Evolutionary conservation across 2,113 vertebrate species (phyloP), one percentile per base, ranked within the genome.

Genomic region (Rhagologus leucostigma): DNA sequence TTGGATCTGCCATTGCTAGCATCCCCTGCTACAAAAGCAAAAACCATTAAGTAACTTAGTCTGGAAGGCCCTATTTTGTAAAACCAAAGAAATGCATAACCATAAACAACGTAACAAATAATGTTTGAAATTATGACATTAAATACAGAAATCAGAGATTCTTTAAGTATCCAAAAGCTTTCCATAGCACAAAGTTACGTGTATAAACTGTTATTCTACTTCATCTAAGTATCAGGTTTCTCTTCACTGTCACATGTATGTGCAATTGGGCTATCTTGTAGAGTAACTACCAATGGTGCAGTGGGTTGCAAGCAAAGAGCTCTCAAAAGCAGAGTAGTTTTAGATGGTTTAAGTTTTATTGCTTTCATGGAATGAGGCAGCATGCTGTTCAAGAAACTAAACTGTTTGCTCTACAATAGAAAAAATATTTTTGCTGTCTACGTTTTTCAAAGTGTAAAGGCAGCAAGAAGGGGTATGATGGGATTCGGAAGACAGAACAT

Each of bases 401-500:
- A 60, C 6, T 63, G 8, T 53, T 74, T 60, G 26, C 33, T 82
- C 80, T 65, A 47, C 44, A 74, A 42, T 1, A 63, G 10, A 62
- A 74, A 39, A 67, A 42, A 32, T 30, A 20, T 47, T 75, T 84
- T 37, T 39, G 2, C n/a, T 57, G 27, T 18, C n/a, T 35, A 50
- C 4, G 7, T n/a, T 68, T 83, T 84, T 56, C 33, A 44, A 79
- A 30, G 12, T 21, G 16, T 56, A 62, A 47, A 65, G 21, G n/a
- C 39, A 87, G 55, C 20, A 77, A 42, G 35, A 32, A 93, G 3
- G 9, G 16, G 12, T 65, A 73, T 10, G 9, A 64, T 16, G 41
- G 23, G 16, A 52, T 56, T 62, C 0, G 0, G 49, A 86, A 86
- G 52, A 65, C 0, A 5, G 22, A 69, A 49, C 21, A 39, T 1